Conservation (phyloP, 2,113 vertebrate species). For the Pardalotus punctatus region DNA sequence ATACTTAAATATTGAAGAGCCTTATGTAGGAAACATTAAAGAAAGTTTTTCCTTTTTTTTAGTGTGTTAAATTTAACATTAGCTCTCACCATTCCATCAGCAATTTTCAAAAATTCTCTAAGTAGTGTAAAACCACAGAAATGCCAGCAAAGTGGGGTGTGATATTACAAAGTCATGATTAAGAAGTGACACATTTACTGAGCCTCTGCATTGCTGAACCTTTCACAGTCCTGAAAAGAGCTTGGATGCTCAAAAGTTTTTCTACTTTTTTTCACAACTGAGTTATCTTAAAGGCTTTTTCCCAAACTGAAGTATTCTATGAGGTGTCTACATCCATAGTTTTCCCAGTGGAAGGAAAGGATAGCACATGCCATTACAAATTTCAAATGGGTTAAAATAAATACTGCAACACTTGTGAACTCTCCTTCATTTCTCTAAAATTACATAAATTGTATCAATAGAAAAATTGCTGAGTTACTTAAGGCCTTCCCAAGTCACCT, state of each 20-base stretch:
- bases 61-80: not conserved
- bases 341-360: not conserved
- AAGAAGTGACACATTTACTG: not conserved
- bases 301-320: not conserved
- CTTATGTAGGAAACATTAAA: not conserved
- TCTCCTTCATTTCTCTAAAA: not conserved
- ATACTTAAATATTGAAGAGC: not conserved
- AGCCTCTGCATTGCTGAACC: not conserved
- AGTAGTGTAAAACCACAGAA: not conserved
- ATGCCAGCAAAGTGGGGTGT: not conserved
- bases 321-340: not conserved
- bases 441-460: not conserved
- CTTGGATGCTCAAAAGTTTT: not conserved
- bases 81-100: not conserved
- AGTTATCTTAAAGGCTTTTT: not conserved
- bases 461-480: constrained; percentile 26
- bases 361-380: not conserved
- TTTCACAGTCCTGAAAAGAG: not conserved
- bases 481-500: not conserved
- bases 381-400: not conserved
- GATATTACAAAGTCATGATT: not conserved
- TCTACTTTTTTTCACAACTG: not conserved
- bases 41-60: not conserved
- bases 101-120: not conserved
- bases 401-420: not conserved